phyloP scores from a whole-genome alignment of 35 echinoderm and acorn worm species.

The Anneissia japonica region DNA sequence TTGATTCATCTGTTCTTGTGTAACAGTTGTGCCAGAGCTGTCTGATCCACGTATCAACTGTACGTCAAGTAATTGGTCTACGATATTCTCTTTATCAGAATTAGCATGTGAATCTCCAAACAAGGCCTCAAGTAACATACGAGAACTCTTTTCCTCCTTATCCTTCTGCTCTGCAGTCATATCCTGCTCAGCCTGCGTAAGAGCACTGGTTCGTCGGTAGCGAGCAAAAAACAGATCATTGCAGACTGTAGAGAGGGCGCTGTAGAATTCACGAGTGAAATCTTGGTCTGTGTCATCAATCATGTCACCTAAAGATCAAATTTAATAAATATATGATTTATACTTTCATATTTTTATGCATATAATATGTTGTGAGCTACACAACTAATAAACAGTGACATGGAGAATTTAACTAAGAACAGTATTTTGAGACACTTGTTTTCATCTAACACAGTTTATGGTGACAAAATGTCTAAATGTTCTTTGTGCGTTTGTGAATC shows the following conservation, averaged over 20 bases:
- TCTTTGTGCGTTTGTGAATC: no score
- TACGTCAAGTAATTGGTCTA: slow-evolving; percentile 67
- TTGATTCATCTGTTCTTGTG: slow-evolving; percentile 53
- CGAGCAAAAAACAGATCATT: slow-evolving; percentile 96
- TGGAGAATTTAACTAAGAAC: no score
- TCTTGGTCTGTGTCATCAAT: slow-evolving; percentile 61
- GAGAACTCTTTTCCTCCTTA: neutral
- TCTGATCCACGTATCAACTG: slow-evolving; percentile 66
- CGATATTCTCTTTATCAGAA: slow-evolving; percentile 53
- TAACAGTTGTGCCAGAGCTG: slow-evolving; percentile 62
- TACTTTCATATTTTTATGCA: no score
- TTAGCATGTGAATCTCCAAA: slow-evolving; percentile 58
- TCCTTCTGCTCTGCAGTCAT: neutral
- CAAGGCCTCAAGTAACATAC: slow-evolving; percentile 46
- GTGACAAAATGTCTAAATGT: no score
- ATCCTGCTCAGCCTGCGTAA: neutral
- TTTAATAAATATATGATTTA: neutral
- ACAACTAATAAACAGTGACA: no score
- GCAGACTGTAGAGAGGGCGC: slow-evolving; percentile 67
- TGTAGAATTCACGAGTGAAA: slow-evolving; percentile 75
- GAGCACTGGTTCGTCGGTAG: slow-evolving; percentile 41
- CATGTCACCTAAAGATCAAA: slow-evolving; percentile 63
- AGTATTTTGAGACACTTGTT: no score
- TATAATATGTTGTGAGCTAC: no score
- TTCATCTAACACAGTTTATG: no score